Evolutionary conservation across 2,888 invertebrate species (phyloP), one percentile per base, ranked within the genome.

Genomic region (Junonia oenone): DNA sequence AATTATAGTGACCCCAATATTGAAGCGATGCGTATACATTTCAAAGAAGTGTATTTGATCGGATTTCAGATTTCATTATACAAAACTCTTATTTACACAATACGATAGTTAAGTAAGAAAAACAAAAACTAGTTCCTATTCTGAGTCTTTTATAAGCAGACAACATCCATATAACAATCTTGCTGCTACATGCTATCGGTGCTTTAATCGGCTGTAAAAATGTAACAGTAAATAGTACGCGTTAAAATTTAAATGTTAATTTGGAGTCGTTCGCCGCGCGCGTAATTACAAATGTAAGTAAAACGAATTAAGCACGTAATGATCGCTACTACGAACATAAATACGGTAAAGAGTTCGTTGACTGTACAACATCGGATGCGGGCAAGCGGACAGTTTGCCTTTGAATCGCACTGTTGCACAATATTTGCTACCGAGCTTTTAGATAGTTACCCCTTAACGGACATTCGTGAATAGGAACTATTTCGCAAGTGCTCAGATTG

Each of bases 321-420:
- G 57, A 56, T 51, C 56, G 51, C 51, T 61, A 56, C 50, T 38
- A 53, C 57, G 52, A 59, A 31, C 56, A 57, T 63, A 62, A 62
- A 65, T 63, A 63, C 60, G 63, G 53, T 59, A 50, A 59, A 59
- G 65, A 63, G 72, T 69, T 70, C 69, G 68, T 65, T 68, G 71
- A 68, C 69, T 66, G 63, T 29, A 59, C 59, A 60, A 64, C 59
- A 51, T 61, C 58, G 66, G 67, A 70, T 68, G 68, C 71, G 68
- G 69, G 66, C 60, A 45, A 48, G 50, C 61, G 65, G 63, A 62
- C 63, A 61, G 63, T 67, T 63, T 55, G 58, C 31, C 51, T 55
- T 35, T 46, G 22, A 47, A 49, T 54, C 59, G 56, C 51, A 57
- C 62, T 58, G 60, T 62, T 65, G 55, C 49, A 55, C 59, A 61